Base-by-base conservation (phyloP, 2,797 vertebrate species). In the Enteromius viviparus region DNA sequence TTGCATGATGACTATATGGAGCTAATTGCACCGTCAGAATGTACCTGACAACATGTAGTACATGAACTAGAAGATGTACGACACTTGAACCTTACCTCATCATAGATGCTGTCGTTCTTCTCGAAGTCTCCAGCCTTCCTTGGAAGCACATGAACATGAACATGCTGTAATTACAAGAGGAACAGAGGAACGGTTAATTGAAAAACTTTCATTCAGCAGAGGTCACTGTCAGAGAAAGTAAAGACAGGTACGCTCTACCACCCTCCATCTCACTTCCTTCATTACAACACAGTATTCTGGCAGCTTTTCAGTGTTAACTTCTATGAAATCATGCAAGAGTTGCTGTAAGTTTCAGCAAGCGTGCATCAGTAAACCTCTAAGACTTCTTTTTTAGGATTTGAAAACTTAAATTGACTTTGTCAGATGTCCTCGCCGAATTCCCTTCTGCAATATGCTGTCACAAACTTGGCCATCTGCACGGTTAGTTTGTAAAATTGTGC, bases 111-210 rank as follows among this genome's bases (percentile, higher is more conserved):
- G 75, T 97, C 96, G 79, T 96, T 97, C 68, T 86, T 89, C 83
- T 91, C 88, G 86, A 97, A 96, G 93, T 97, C 96, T 21, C 94
- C 95, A 0, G 86, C 86, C 86, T 91, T 96, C 87, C 96, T 94
- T 21, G 95, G 95, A 78, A 97, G 93, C 65, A 97, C 72, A 0
- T 97, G 95, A 89, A 97, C 89, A 0, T 96, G 96, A 69, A 97
- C 94, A n/a, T 97, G 96, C 96, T 98, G 92, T 76, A 93, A 88
- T 0, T 42, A 75, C 23, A 34, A 89, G 81, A 87, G 89, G 76
- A 88, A 81, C 89, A 85, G 12, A 49, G 34, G 15, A 55, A 71
- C 21, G 10, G 60, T 82, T 80, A 81, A 87, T 88, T 5, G 62
- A 58, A 82, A 85, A 51, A 51, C 37, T 29, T 70, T 68, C 55